phyloP scores from a whole-genome alignment of 2,888 invertebrate genomes.

The Argyra leucocephala region DNA sequence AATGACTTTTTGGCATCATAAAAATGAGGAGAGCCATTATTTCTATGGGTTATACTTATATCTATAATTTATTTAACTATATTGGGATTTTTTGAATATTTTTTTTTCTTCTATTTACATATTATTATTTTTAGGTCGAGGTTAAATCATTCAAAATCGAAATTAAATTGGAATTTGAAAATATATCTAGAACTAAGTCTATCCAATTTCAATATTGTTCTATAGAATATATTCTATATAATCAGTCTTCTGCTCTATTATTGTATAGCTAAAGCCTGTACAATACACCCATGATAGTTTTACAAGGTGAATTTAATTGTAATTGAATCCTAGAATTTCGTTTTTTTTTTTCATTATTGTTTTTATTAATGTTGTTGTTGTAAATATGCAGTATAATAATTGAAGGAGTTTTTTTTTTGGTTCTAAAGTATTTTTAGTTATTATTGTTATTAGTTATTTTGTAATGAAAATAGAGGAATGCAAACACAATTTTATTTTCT shows the following conservation, averaged over 20 bases:
- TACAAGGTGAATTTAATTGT: neutral
- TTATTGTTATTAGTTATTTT: no score
- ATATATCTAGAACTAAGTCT: no score
- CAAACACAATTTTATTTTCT: neutral
- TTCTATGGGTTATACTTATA: neutral
- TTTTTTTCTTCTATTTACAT: neutral
- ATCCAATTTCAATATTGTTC: no score
- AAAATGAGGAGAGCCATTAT: no score
- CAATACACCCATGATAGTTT: neutral
- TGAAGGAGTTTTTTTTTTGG: no score
- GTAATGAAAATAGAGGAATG: neutral
- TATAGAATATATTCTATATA: no score
- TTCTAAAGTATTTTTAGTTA: no score
- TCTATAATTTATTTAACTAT: neutral
- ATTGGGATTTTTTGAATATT: neutral
- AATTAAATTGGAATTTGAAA: neutral
- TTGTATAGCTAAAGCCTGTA: no score
- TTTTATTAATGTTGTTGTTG: no score
- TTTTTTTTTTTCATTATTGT: neutral
- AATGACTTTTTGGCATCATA: neutral
- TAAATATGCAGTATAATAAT: no score
- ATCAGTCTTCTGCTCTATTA: no score
- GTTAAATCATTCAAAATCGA: neutral
- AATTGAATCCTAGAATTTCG: neutral
- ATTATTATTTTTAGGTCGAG: neutral